These are phyloP conservation scores for Stenopsyche tienmushanensis DNA, from an alignment of 1,140 invertebrate species.

Conservation along the genomic window DNA sequence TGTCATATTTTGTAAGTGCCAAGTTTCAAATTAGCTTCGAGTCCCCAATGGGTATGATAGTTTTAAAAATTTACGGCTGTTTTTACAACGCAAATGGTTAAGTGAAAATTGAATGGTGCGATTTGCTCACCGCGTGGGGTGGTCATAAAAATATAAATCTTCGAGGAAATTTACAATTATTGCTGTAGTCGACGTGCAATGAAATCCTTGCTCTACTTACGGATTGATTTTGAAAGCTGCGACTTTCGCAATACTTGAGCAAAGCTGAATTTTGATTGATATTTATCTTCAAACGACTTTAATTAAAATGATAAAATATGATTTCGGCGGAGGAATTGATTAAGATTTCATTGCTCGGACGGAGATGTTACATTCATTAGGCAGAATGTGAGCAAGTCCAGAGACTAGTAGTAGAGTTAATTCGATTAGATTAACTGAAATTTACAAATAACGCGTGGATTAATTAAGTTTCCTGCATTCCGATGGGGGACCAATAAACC, in stretches of 20 bases:
- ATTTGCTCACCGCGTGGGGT: conserved; percentile 30
- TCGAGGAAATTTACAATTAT: conserved; percentile 37
- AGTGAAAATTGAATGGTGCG: conserved; percentile 41
- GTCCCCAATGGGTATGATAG: conserved; percentile 20
- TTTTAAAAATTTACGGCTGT: conserved; percentile 37
- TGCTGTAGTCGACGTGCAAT: neutral
- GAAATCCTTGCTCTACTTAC: too few species aligned
- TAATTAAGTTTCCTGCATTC: conserved; percentile 22
- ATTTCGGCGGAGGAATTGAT: too few species aligned
- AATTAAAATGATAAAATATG: too few species aligned
- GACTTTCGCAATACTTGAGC: too few species aligned
- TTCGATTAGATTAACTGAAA: conserved; percentile 30
- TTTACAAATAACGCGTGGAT: conserved; percentile 27
- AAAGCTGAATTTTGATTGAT: too few species aligned
- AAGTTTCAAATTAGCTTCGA: conserved; percentile 18
- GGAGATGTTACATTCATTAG: too few species aligned
- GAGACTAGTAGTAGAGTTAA: too few species aligned
- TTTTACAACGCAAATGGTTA: conserved; percentile 34
- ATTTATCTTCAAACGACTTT: too few species aligned
- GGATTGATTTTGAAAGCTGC: neutral
- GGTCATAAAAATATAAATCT: conserved; percentile 42
- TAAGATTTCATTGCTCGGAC: neutral
- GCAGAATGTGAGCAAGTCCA: too few species aligned
- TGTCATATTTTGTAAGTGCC: too few species aligned
- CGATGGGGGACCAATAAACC: conserved; percentile 35